Evolutionary conservation across 2,888 invertebrate species (phyloP).

Genomic region (Keiferia lycopersicella): DNA sequence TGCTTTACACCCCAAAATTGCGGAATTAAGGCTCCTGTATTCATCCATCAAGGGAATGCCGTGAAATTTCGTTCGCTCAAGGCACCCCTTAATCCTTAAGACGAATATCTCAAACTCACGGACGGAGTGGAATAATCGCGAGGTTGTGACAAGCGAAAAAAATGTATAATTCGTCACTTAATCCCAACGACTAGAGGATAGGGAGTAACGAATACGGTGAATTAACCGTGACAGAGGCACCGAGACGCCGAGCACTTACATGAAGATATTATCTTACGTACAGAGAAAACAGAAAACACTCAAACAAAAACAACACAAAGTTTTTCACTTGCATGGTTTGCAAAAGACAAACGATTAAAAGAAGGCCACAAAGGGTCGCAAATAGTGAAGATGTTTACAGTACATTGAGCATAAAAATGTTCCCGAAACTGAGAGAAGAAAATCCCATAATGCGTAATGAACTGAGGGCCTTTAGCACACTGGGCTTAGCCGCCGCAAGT

Average conservation of each 20-base stretch:
- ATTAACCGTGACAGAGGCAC: slow-evolving; percentile 62
- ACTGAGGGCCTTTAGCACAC: slow-evolving; percentile 48
- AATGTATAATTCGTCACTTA: slow-evolving; percentile 77
- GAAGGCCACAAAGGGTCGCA: slow-evolving; percentile 42
- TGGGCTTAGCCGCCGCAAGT: slow-evolving; percentile 41
- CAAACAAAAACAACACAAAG: neutral
- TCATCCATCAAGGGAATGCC: slow-evolving; percentile 74
- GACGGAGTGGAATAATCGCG: slow-evolving; percentile 71
- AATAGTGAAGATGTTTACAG: slow-evolving; percentile 52
- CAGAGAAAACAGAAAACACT: neutral
- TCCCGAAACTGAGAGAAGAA: slow-evolving; percentile 41
- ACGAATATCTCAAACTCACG: slow-evolving; percentile 78
- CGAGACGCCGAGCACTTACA: slow-evolving; percentile 19
- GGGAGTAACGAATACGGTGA: slow-evolving; percentile 66
- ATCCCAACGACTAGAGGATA: slow-evolving; percentile 62
- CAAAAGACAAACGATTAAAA: slow-evolving; percentile 41
- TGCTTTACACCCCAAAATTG: slow-evolving; percentile 67
- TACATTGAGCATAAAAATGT: slow-evolving; percentile 56
- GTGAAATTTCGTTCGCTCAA: slow-evolving; percentile 71
- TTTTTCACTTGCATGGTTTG: neutral
- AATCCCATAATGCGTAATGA: slow-evolving; percentile 58
- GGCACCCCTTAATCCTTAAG: slow-evolving; percentile 74
- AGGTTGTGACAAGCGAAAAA: slow-evolving; percentile 69
- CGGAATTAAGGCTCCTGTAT: slow-evolving; percentile 70
- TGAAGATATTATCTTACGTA: neutral